Evolutionary conservation across 2,888 invertebrate species (phyloP).

Genomic region (Blastobasis lacticolella): DNA sequence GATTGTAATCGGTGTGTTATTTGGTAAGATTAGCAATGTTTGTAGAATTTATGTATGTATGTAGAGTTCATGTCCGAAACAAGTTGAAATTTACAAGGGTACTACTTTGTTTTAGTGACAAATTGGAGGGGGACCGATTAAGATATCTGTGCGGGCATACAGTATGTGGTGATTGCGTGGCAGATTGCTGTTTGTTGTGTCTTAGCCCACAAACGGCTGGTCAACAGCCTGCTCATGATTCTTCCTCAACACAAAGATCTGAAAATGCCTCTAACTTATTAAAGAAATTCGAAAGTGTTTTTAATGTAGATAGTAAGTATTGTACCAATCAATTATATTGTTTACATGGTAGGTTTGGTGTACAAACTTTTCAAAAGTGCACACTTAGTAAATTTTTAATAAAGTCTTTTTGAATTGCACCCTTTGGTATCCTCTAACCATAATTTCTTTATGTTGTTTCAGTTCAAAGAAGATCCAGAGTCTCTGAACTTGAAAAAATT

Average conservation of each 20-base stretch:
- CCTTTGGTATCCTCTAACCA: too few relatives aligned
- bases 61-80: too few relatives aligned
- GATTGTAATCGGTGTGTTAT: conserved; percentile 6
- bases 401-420: conserved; percentile 1
- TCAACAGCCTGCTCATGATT: conserved; percentile 24
- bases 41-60: background rate
- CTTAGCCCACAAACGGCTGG: conserved; percentile 23
- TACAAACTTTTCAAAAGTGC: background rate
- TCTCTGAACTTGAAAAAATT: conserved; percentile 47
- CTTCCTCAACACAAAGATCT: conserved; percentile 28
- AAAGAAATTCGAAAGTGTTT: conserved; percentile 37
- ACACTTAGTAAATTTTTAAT: background rate
- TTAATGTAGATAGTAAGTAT: conserved; percentile 45
- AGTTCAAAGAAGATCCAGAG: conserved; percentile 42
- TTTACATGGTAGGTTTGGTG: background rate
- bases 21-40: conserved; percentile 28
- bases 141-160: conserved; percentile 54
- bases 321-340: background rate
- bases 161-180: conserved; percentile 42
- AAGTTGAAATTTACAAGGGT: too few relatives aligned
- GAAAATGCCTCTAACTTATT: conserved; percentile 34
- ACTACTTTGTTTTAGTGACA: conserved; percentile 31
- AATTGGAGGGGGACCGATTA: conserved; percentile 28
- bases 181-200: conserved; percentile 37
- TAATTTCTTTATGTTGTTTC: conserved; percentile 20